Evolutionary conservation across 2,797 vertebrate genomes (phyloP).

Genomic region (Vultur gryphus): DNA sequence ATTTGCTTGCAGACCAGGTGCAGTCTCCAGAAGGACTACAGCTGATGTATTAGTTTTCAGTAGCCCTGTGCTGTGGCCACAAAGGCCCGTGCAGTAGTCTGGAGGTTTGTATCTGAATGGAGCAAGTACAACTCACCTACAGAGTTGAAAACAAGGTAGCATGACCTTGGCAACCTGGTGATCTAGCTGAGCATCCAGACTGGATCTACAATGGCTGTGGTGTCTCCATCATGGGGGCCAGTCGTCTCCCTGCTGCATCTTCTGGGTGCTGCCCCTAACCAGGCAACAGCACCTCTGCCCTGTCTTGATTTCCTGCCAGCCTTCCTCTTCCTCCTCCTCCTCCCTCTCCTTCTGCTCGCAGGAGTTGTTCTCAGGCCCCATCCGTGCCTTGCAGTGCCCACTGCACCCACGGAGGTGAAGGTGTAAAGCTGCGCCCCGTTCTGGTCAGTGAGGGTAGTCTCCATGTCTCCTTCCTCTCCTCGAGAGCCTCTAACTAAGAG

Average conservation of each 20-base stretch:
- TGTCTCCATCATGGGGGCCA: neutral
- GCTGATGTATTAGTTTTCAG: neutral
- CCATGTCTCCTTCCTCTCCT: neutral
- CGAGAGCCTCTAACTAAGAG: neutral
- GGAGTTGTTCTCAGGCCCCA: neutral
- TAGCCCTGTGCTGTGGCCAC: neutral
- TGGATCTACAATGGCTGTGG: fast-evolving
- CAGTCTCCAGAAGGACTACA: neutral
- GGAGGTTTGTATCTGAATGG: neutral
- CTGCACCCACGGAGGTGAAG: neutral
- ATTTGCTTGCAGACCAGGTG: neutral
- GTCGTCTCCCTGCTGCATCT: neutral
- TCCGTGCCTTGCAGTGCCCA: neutral
- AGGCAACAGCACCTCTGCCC: neutral
- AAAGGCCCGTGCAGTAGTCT: neutral
- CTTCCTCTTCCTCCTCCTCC: neutral
- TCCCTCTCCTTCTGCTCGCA: neutral
- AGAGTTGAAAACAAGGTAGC: neutral
- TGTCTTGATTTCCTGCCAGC: neutral
- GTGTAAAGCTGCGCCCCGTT: neutral
- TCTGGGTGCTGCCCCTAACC: neutral
- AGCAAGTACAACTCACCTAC: neutral
- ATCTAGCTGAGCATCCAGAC: neutral
- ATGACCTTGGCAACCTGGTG: neutral
- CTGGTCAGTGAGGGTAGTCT: neutral